A percentile compares a stretch with the other conserved stretches of the same genome.
phyloP scores from a whole-genome alignment of 2,888 invertebrate genomes.

The Steromphala cineraria region DNA sequence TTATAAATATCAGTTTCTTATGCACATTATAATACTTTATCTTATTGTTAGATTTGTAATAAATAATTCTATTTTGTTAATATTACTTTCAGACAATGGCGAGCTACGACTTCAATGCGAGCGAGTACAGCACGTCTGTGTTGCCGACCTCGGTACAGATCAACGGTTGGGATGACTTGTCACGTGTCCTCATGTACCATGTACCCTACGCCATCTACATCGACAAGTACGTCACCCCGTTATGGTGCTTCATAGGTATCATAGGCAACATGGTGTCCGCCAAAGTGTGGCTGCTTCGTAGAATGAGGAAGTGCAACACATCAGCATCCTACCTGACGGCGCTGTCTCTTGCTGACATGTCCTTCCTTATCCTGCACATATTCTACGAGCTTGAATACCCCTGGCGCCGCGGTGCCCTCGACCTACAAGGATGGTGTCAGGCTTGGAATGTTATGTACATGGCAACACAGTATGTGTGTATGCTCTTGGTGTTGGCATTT shows the following conservation, averaged over 20 bases:
- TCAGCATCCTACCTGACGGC: conserved; percentile 71
- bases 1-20: no score
- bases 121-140: neutral
- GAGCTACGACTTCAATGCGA: neutral
- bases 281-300: conserved; percentile 65
- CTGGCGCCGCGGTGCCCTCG: conserved; percentile 61
- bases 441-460: conserved; percentile 67
- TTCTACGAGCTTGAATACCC: conserved; percentile 69
- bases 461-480: conserved; percentile 69
- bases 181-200: conserved; percentile 42
- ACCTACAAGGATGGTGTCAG: conserved; percentile 63
- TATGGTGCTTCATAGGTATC: conserved; percentile 70
- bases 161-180: conserved; percentile 36
- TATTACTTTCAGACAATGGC: neutral
- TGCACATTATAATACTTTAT: no score
- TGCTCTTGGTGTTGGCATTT: conserved; percentile 71
- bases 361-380: conserved; percentile 65
- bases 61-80: no score
- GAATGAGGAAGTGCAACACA: conserved; percentile 68
- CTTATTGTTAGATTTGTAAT: no score
- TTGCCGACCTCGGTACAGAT: conserved; percentile 19
- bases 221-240: conserved; percentile 65
- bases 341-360: conserved; percentile 66
- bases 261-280: conserved; percentile 69
- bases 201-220: conserved; percentile 55